Evolutionary conservation across 2,888 invertebrate genomes (phyloP), one percentile per base, ranked within the genome.

Genomic region (Cataglyphis cursor): DNA sequence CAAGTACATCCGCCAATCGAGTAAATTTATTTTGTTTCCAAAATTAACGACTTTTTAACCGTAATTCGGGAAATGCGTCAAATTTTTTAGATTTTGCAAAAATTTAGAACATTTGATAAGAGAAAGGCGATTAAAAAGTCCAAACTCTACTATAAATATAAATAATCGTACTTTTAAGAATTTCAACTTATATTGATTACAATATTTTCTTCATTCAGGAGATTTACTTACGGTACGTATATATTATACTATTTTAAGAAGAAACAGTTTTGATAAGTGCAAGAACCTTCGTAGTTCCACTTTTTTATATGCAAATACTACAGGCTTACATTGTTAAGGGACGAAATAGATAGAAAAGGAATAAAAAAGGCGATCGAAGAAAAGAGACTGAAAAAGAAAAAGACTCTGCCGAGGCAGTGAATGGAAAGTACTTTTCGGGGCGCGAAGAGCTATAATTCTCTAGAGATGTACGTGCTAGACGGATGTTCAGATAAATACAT

Each of bases 391-490:
- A 57, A 64, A 70, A 41, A 59, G 15, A 66, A 70, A 48, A 64
- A 76, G 44, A 72, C 61, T 35, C 81, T 66, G 62, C 38, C 74
- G 82, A 75, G 48, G 61, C 48, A 72, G 75, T 65, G 70, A 76
- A 75, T 64, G 61, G 70, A 41, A 78, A 59, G 59, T 80, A 48
- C 65, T 70, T 24, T 80, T 61, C 21, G 59, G 62, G 64, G 59
- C 61, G 76, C 59, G 78, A 81, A 78, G 84, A 85, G 81, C 62
- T 74, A 85, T 83, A 78, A 41, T 83, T 59, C 85, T 84, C 72
- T 31, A 54, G 85, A 83, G 85, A 89, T 83, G 78, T 70, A 82
- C 72, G 62, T 62, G 24, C 48, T 51, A 24, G 87, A 82, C 76
- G 61, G 64, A 83, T 81, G 68, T 61, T 48, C 70, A 59, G 28